These are phyloP conservation scores for Oligia fasciuncula DNA, from an alignment of 2,888 invertebrate genomes.

Conservation along the genomic window DNA sequence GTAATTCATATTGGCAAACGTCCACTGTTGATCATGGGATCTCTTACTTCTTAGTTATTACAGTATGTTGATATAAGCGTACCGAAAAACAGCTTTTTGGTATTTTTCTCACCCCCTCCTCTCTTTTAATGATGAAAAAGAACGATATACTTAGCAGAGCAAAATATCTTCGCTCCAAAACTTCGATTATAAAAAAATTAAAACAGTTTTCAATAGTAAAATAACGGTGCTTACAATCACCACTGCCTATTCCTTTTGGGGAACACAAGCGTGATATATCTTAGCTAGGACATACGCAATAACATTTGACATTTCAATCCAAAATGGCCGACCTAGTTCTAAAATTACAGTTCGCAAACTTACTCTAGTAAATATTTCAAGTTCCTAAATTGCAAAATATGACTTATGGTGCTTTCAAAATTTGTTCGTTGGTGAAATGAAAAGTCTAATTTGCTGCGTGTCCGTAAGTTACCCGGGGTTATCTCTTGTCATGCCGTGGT, in stretches of 20 bases:
- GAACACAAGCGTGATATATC: neutral
- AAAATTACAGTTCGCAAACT: conserved; percentile 52
- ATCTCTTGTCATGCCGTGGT: neutral
- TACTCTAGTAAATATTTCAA: conserved; percentile 49
- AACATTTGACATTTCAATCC: conserved; percentile 39
- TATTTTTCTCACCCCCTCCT: neutral
- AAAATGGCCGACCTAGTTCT: conserved; percentile 60
- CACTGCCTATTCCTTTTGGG: neutral
- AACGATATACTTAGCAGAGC: neutral
- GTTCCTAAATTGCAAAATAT: conserved; percentile 59
- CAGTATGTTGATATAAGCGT: neutral
- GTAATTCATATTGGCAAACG: conserved; percentile 27
- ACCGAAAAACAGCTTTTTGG: neutral
- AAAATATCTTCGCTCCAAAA: neutral
- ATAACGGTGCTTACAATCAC: neutral
- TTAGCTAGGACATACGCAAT: conserved; percentile 3
- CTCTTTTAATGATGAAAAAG: neutral
- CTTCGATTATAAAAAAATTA: neutral
- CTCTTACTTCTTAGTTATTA: neutral
- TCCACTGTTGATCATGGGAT: neutral
- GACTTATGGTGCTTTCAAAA: conserved; percentile 42
- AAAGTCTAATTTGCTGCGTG: conserved; percentile 22
- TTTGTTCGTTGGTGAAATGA: conserved; percentile 30
- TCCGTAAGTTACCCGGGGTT: neutral
- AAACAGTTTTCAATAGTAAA: neutral